A percentile compares a stretch with the other conserved stretches of the same genome.
Conservation (phyloP, 2,888 invertebrate species). For the Flexamia atlantica region DNA sequence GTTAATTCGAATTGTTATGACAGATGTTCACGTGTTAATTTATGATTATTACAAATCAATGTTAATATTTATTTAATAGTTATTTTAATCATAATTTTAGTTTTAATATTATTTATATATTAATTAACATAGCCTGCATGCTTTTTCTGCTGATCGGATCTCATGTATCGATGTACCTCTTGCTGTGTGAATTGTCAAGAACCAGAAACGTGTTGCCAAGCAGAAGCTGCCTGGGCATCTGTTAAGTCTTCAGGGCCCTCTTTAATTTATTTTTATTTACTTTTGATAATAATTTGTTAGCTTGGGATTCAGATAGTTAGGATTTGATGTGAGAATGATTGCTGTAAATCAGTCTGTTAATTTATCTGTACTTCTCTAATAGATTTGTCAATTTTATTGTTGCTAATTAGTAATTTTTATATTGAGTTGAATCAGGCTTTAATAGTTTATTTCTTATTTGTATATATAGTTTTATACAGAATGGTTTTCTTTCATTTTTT, state of each 20-base stretch:
- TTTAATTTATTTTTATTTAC: too few relatives aligned
- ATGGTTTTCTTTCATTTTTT: not conserved
- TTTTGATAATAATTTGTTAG: not conserved
- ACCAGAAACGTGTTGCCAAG: too few relatives aligned
- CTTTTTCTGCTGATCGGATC: not conserved
- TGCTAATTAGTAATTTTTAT: not conserved
- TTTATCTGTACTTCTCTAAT: too few relatives aligned
- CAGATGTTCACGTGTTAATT: constrained; percentile 8
- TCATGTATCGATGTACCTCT: not conserved
- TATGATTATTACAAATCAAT: constrained; percentile 11
- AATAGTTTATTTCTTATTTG: constrained; percentile 15
- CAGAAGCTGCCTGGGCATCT: too few relatives aligned
- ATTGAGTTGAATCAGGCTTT: constrained; percentile 4
- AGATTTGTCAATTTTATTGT: too few relatives aligned
- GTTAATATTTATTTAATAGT: constrained; percentile 23
- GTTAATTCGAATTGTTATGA: constrained; percentile 27
- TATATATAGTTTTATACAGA: constrained; percentile 18
- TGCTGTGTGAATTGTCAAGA: not conserved
- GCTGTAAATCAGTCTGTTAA: not conserved
- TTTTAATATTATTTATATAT: not conserved
- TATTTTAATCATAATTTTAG: not conserved
- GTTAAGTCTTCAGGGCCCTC: too few relatives aligned
- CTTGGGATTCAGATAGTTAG: not conserved
- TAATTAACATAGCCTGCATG: not conserved
- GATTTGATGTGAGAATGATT: not conserved